A percentile compares a stretch with the other conserved stretches of the same genome.
These are phyloP conservation scores for Drosophila robusta DNA, from an alignment of 2,888 invertebrate genomes.

Conservation along the genomic window DNA sequence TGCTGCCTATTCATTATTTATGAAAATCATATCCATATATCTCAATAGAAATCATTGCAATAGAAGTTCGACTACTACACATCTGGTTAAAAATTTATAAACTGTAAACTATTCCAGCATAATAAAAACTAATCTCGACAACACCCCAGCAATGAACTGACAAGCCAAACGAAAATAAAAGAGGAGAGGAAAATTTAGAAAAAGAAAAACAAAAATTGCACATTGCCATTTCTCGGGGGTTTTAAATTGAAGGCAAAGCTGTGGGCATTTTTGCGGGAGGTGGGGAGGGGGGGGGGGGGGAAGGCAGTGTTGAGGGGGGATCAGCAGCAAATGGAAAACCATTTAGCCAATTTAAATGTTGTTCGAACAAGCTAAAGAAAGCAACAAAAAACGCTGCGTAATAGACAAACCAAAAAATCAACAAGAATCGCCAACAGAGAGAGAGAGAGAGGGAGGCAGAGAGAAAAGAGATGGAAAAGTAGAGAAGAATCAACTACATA, in stretches of 20 bases:
- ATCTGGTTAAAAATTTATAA: conserved; percentile 45
- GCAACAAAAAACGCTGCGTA: conserved; percentile 33
- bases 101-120: conserved; percentile 8
- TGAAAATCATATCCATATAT: background rate
- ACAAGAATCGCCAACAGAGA: conserved; percentile 34
- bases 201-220: conserved; percentile 20
- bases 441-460: background rate
- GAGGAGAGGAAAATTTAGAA: conserved; percentile 2
- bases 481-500: conserved; percentile 25
- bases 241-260: conserved; percentile 1
- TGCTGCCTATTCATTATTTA: background rate
- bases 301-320: background rate
- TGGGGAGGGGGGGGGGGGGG: background rate
- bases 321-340: conserved; percentile 60
- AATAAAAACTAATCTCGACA: conserved; percentile 42
- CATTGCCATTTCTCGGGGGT: conserved; percentile 6
- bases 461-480: background rate
- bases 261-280: background rate
- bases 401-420: conserved; percentile 63
- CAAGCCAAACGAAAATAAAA: conserved; percentile 23
- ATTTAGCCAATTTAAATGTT: conserved; percentile 75
- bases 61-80: background rate
- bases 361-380: conserved; percentile 61
- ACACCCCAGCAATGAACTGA: conserved; percentile 20
- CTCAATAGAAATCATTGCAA: background rate